Conservation (phyloP, 1,140 invertebrate species). For the Sycobia sp. region DNA sequence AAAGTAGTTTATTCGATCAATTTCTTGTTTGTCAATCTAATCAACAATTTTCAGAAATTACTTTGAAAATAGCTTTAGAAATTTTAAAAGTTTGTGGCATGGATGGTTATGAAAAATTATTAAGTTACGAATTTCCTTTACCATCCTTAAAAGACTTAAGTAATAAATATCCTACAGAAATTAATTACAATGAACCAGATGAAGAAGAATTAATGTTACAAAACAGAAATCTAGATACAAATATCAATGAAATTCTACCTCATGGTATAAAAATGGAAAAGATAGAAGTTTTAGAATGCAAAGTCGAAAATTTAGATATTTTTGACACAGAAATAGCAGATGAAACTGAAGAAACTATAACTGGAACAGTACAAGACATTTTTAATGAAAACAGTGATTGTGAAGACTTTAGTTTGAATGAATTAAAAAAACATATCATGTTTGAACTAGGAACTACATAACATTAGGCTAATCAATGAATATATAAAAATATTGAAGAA, state of each 20-base stretch:
- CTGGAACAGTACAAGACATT: slow-evolving; percentile 56
- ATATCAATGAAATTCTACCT: not conserved
- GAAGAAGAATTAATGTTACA: slow-evolving; percentile 4
- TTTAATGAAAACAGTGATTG: slow-evolving; percentile 53
- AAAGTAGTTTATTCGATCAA: slow-evolving; percentile 43
- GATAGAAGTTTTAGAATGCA: slow-evolving; percentile 29
- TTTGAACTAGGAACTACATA: slow-evolving; percentile 29
- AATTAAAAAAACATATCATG: slow-evolving; percentile 46
- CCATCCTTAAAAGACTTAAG: slow-evolving; percentile 38
- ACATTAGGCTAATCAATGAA: too few relatives aligned
- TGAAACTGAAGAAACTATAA: slow-evolving; percentile 41
- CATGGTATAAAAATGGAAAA: slow-evolving; percentile 25
- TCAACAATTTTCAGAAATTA: slow-evolving; percentile 43
- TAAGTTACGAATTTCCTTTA: slow-evolving; percentile 49
- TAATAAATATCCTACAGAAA: slow-evolving; percentile 23
- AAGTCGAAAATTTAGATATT: slow-evolving; percentile 31
- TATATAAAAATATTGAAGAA: too few relatives aligned
- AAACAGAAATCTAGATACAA: not conserved
- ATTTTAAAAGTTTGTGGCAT: slow-evolving; percentile 46
- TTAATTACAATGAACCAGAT: slow-evolving; percentile 20
- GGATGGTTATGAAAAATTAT: slow-evolving; percentile 48
- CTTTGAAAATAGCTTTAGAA: slow-evolving; percentile 41
- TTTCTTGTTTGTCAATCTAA: slow-evolving; percentile 39
- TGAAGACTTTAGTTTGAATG: slow-evolving; percentile 48
- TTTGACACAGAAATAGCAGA: slow-evolving; percentile 20